Evolutionary conservation across 2,797 vertebrate species (phyloP).

Genomic region (Dermochelys coriacea): DNA sequence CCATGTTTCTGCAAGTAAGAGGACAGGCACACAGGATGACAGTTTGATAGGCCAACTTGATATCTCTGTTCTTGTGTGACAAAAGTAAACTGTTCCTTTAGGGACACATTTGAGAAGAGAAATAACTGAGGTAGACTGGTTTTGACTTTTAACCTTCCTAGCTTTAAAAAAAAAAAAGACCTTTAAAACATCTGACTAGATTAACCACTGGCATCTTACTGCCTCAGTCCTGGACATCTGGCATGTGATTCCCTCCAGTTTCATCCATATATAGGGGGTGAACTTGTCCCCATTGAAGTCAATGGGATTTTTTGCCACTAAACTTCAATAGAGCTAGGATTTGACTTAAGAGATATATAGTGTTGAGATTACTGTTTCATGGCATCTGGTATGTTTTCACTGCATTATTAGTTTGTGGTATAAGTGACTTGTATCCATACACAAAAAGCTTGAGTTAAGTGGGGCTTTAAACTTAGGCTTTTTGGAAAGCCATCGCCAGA

Average conservation of each 20-base stretch:
- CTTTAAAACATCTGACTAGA: background rate
- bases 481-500: background rate
- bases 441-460: background rate
- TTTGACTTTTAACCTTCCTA: background rate
- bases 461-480: background rate
- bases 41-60: slow-evolving; percentile 20
- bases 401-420: fast-evolving
- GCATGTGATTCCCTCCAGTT: background rate
- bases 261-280: background rate
- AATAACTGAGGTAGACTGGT: background rate
- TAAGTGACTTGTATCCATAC: background rate
- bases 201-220: background rate
- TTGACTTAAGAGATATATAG: background rate
- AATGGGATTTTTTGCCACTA: background rate
- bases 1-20: background rate
- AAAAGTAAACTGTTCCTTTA: slow-evolving; percentile 3
- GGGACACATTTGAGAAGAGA: background rate
- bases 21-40: background rate
- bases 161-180: background rate
- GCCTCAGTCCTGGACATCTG: background rate
- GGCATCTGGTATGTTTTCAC: background rate
- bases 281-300: background rate
- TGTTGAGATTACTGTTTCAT: background rate
- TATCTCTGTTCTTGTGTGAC: background rate
- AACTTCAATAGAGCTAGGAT: background rate